Conservation (phyloP, 2,113 vertebrate species). For the Hypomesus transpacificus region DNA sequence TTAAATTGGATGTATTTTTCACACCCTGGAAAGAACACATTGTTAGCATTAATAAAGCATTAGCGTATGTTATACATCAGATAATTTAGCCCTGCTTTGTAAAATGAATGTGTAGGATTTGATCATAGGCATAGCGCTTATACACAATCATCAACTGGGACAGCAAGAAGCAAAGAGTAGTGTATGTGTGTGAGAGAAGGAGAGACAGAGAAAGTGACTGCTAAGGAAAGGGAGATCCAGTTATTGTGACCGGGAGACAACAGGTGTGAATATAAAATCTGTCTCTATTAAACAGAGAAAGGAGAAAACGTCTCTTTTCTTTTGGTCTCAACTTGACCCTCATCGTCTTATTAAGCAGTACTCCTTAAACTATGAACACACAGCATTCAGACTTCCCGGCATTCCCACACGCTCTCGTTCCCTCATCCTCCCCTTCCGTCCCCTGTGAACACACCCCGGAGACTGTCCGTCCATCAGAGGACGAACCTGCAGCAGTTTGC, state of each 20-base stretch:
- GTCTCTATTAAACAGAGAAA: constrained; percentile 3
- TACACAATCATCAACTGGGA: constrained; percentile 48
- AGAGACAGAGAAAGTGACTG: constrained; percentile 49
- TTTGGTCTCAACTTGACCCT: constrained; percentile 8
- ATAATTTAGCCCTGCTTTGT: constrained; percentile 53
- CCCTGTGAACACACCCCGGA: not conserved
- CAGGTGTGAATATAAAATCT: not conserved
- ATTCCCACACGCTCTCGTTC: not conserved
- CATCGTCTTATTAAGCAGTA: constrained; percentile 11
- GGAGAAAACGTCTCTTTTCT: constrained; percentile 9
- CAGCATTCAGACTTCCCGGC: constrained; percentile 22
- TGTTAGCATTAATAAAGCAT: constrained; percentile 65
- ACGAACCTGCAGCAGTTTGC: not conserved
- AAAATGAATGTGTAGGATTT: constrained; percentile 67
- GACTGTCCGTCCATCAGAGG: not conserved
- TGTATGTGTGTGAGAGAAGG: not conserved
- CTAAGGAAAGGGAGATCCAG: constrained; percentile 44
- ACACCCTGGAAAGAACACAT: constrained; percentile 34
- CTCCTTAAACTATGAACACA: constrained; percentile 16
- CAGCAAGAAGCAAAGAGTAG: constrained; percentile 29
- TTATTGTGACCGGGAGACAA: constrained; percentile 47
- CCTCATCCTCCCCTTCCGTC: not conserved
- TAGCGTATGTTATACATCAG: constrained; percentile 65
- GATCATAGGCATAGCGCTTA: constrained; percentile 55
- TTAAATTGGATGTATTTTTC: constrained; percentile 45